Percentiles rank a stretch among this genome's conserved stretches.
Evolutionary conservation across 2,113 vertebrate genomes (phyloP).

Genomic region (Terrapene triunguis): DNA sequence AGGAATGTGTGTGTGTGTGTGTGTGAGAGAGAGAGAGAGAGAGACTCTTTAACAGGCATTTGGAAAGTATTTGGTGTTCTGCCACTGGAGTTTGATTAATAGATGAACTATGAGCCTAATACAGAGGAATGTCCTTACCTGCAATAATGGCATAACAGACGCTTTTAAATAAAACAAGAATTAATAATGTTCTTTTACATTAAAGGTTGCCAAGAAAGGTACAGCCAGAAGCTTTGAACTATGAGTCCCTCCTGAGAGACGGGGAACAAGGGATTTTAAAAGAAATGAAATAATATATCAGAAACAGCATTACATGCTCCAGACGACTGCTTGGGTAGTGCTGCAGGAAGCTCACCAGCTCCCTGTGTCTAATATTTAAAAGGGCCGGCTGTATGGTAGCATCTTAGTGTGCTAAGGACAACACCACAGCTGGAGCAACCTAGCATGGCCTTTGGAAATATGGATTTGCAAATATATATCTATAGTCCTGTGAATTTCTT

Average conservation of each 20-base stretch:
- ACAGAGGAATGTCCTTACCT: neutral
- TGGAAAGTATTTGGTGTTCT: neutral
- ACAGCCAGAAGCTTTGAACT: neutral
- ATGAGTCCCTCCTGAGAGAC: neutral
- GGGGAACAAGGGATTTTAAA: neutral
- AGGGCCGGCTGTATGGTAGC: neutral
- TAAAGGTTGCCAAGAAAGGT: neutral
- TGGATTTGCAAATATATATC: too few species aligned
- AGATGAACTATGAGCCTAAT: neutral
- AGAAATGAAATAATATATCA: neutral
- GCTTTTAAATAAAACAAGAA: slow-evolving; percentile 19
- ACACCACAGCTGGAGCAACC: too few species aligned
- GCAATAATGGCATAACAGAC: neutral
- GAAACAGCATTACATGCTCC: accelerated
- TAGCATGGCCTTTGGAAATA: too few species aligned
- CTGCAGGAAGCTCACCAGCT: neutral
- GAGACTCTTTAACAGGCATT: neutral
- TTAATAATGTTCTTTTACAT: slow-evolving; percentile 2
- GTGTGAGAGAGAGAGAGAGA: neutral
- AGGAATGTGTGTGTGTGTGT: neutral
- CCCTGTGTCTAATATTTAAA: neutral
- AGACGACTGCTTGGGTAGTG: neutral
- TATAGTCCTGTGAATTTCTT: too few species aligned
- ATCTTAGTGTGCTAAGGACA: too few species aligned
- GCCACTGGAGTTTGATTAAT: neutral